These are phyloP conservation scores for Mormyrus lacerda DNA, from an alignment of 2,113 vertebrate species.

Conservation along the genomic window DNA sequence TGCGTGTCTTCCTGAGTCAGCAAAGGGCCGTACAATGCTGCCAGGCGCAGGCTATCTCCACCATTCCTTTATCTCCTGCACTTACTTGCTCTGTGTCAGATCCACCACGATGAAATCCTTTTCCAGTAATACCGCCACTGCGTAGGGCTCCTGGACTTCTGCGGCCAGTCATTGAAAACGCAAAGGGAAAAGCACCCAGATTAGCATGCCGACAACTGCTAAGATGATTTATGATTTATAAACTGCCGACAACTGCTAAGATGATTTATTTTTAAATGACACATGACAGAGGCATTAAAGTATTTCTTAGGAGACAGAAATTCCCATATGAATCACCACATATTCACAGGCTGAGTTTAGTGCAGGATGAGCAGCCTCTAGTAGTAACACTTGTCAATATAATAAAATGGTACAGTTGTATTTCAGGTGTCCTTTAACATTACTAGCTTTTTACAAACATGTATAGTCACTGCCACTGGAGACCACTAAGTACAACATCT, in stretches of 20 bases:
- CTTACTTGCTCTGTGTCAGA: constrained; percentile 23
- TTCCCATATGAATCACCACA: not conserved
- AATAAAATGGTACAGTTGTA: not conserved
- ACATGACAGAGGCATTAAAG: not conserved
- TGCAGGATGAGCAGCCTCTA: not conserved
- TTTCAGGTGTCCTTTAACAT: not conserved
- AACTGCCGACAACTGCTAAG: not conserved
- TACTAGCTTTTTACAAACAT: not conserved
- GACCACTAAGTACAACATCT: not conserved
- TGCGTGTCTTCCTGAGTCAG: not conserved
- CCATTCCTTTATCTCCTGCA: not conserved
- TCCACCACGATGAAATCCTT: constrained; percentile 24
- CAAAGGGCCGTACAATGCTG: not conserved
- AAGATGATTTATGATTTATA: not conserved
- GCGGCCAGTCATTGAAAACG: not conserved
- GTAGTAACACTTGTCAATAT: not conserved
- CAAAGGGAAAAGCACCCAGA: not conserved
- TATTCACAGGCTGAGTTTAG: not conserved
- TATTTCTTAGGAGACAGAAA: not conserved
- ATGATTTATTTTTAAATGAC: not conserved
- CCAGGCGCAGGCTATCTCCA: not conserved
- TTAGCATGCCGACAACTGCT: not conserved
- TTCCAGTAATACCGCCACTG: constrained; percentile 15
- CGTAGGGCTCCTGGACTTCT: constrained; percentile 21
- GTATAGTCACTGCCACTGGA: not conserved